phyloP scores from a whole-genome alignment of 2,113 vertebrate species.

The Mirza zaza region DNA sequence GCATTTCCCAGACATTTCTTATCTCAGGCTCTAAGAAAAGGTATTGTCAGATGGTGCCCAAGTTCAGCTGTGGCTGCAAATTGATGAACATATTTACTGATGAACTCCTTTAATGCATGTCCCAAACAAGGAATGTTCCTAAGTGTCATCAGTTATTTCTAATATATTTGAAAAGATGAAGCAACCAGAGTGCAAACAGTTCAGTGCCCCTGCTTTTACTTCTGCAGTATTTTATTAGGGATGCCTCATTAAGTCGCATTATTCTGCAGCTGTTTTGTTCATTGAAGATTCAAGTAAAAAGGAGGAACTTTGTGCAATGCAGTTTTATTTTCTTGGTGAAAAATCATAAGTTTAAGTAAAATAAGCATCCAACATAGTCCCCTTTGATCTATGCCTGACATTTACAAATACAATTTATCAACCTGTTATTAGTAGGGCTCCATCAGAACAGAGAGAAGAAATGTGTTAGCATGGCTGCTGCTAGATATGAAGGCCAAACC shows the following conservation, averaged over 20 bases:
- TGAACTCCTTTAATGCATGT: conserved; percentile 29
- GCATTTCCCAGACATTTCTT: conserved; percentile 21
- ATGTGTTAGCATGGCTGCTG: conserved; percentile 56
- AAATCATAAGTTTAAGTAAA: conserved; percentile 73
- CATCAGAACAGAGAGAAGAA: conserved; percentile 72
- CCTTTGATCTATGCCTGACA: conserved; percentile 77
- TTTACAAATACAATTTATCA: conserved; percentile 81
- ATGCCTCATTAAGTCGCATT: conserved; percentile 82
- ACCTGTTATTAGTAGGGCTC: conserved; percentile 76
- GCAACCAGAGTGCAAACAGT: conserved; percentile 66
- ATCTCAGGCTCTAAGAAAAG: background rate
- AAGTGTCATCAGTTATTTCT: conserved; percentile 74
- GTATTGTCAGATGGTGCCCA: background rate
- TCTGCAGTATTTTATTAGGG: conserved; percentile 81
- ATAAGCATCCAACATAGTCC: conserved; percentile 18
- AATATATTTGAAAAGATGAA: conserved; percentile 70
- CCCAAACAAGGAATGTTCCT: conserved; percentile 63
- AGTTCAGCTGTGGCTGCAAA: conserved; percentile 37
- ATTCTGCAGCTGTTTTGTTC: conserved; percentile 83
- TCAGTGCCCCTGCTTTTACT: conserved; percentile 74
- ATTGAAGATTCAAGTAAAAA: conserved; percentile 81
- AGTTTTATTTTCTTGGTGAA: conserved; percentile 77
- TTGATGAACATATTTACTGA: conserved; percentile 41
- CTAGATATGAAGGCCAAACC: conserved; percentile 49
- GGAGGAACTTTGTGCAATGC: conserved; percentile 73